These are phyloP conservation scores for Amblyteles armatorius DNA, from an alignment of 2,888 invertebrate genomes.

Conservation along the genomic window DNA sequence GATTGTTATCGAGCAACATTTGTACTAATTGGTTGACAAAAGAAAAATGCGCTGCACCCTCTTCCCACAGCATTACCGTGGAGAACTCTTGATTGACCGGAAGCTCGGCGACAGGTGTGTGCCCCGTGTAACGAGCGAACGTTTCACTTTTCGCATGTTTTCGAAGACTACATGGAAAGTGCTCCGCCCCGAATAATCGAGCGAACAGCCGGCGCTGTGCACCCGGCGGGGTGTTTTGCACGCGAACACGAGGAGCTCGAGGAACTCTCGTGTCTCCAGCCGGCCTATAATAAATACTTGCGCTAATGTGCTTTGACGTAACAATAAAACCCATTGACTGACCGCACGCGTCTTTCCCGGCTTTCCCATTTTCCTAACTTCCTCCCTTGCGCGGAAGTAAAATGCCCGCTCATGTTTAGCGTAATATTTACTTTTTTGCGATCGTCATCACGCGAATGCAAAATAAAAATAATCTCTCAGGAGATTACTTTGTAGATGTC, in stretches of 20 bases:
- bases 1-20: neutral
- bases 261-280: slow-evolving; percentile 36
- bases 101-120: slow-evolving; percentile 18
- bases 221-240: slow-evolving; percentile 30
- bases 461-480: neutral
- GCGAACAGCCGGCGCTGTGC: slow-evolving; percentile 3
- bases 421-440: neutral
- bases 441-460: slow-evolving; percentile 6
- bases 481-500: neutral
- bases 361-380: slow-evolving; percentile 60
- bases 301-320: slow-evolving; percentile 49
- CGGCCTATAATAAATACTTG: neutral
- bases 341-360: slow-evolving; percentile 34
- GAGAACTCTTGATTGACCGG: slow-evolving; percentile 3
- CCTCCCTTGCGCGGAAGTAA: slow-evolving; percentile 42
- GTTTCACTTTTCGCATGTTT: slow-evolving; percentile 38
- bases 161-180: slow-evolving; percentile 20
- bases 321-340: slow-evolving; percentile 41
- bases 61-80: neutral
- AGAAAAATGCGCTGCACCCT: neutral
- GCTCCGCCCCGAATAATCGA: slow-evolving; percentile 31
- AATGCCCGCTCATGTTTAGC: slow-evolving; percentile 10
- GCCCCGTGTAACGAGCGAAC: slow-evolving; percentile 22
- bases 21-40: neutral
- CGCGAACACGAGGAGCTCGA: slow-evolving; percentile 41